phyloP scores from a whole-genome alignment of 2,888 invertebrate species.

The Syritta pipiens region DNA sequence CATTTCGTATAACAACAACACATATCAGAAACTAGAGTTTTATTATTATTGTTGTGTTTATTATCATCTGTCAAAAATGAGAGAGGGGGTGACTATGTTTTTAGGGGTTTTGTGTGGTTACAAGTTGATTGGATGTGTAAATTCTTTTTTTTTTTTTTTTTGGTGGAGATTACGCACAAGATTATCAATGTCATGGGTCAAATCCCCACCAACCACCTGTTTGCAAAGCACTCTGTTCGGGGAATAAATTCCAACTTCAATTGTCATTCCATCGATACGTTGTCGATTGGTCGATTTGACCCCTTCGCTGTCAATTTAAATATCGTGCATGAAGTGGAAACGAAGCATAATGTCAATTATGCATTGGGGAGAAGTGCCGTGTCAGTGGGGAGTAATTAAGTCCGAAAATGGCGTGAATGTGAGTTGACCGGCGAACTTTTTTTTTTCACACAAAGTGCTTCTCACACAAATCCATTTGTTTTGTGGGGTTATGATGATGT shows the following conservation, averaged over 20 bases:
- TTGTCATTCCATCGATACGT: slow-evolving; percentile 24
- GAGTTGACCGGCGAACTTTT: background rate
- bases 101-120: background rate
- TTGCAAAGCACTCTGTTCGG: too few relatives aligned
- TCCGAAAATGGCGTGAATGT: too few relatives aligned
- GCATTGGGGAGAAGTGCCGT: background rate
- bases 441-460: too few relatives aligned
- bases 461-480: too few relatives aligned
- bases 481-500: too few relatives aligned
- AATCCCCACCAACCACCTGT: too few relatives aligned
- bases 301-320: slow-evolving; percentile 29
- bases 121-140: too few relatives aligned
- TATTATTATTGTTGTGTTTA: slow-evolving; percentile 40
- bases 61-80: slow-evolving; percentile 48
- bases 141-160: too few relatives aligned
- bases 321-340: background rate
- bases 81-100: background rate
- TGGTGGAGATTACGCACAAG: too few relatives aligned
- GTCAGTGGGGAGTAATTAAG: too few relatives aligned
- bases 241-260: background rate
- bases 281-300: slow-evolving; percentile 18
- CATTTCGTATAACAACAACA: slow-evolving; percentile 18
- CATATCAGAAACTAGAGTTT: background rate
- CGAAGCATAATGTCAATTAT: slow-evolving; percentile 23
- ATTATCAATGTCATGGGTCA: too few relatives aligned